phyloP scores from a whole-genome alignment of 2,113 vertebrate genomes.

The Panthera uncia region DNA sequence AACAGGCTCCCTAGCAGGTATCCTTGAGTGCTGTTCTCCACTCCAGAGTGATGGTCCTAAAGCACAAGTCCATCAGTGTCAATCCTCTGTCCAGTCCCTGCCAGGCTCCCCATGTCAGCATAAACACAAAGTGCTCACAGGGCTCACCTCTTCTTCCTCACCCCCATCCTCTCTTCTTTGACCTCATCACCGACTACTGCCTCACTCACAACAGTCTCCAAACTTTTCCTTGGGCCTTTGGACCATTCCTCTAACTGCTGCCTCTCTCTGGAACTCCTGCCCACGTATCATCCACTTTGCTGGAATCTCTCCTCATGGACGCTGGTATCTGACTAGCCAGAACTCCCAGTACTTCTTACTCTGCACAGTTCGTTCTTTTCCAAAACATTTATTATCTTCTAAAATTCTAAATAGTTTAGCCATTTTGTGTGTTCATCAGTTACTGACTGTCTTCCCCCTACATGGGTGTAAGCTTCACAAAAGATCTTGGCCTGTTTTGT shows the following conservation, averaged over 20 bases:
- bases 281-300: neutral
- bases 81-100: neutral
- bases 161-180: neutral
- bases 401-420: neutral
- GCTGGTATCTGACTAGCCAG: neutral
- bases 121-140: neutral
- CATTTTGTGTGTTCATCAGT: neutral
- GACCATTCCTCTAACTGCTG: neutral
- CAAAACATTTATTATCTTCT: neutral
- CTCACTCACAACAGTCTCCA: neutral
- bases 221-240: neutral
- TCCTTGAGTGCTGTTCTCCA: neutral
- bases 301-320: neutral
- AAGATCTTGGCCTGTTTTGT: neutral
- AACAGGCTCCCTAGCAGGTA: neutral
- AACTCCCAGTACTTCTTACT: neutral
- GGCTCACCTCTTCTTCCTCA: too few relatives aligned
- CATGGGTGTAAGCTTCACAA: neutral
- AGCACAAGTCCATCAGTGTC: neutral
- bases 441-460: neutral
- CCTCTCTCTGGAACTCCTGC: neutral
- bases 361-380: neutral
- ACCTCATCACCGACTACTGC: neutral
- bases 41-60: neutral
- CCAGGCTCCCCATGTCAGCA: fast-evolving